Percentiles rank a stretch among this genome's conserved stretches.
These are phyloP conservation scores for Oligia latruncula DNA, from an alignment of 2,888 invertebrate species.

Conservation along the genomic window DNA sequence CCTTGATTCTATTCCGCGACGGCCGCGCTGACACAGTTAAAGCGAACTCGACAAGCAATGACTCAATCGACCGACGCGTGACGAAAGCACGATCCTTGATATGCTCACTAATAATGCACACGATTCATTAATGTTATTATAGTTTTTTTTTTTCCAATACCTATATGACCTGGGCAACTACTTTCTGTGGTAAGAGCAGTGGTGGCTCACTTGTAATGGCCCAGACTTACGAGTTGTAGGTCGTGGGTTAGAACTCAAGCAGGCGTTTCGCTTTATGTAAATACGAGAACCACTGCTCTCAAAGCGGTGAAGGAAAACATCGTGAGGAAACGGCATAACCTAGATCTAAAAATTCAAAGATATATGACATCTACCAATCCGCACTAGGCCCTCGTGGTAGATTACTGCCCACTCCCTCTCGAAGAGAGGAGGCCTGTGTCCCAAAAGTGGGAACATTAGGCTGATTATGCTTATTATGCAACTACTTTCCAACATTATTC, in stretches of 20 bases:
- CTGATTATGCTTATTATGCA: neutral
- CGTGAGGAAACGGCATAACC: neutral
- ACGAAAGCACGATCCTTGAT: constrained; percentile 84
- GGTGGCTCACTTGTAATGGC: too few species aligned
- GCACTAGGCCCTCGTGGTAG: neutral
- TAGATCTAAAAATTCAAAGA: neutral
- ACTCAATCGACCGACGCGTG: constrained; percentile 81
- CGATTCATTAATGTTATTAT: constrained; percentile 37
- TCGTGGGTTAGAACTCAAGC: neutral
- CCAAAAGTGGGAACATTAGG: neutral
- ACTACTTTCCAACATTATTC: neutral
- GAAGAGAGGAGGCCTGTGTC: neutral
- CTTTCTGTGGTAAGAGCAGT: neutral
- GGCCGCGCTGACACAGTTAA: constrained; percentile 86
- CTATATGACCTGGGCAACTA: neutral
- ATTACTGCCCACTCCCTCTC: neutral
- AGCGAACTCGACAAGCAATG: constrained; percentile 77
- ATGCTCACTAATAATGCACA: constrained; percentile 66
- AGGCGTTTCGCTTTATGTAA: neutral
- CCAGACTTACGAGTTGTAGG: neutral
- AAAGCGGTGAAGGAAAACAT: neutral
- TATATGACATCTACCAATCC: neutral
- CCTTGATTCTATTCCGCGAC: constrained; percentile 88
- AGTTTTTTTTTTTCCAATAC: constrained; percentile 2
- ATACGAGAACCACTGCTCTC: neutral